Evolutionary conservation across 2,113 vertebrate species (phyloP).

Genomic region (Chamaetylas fuelleborni): DNA sequence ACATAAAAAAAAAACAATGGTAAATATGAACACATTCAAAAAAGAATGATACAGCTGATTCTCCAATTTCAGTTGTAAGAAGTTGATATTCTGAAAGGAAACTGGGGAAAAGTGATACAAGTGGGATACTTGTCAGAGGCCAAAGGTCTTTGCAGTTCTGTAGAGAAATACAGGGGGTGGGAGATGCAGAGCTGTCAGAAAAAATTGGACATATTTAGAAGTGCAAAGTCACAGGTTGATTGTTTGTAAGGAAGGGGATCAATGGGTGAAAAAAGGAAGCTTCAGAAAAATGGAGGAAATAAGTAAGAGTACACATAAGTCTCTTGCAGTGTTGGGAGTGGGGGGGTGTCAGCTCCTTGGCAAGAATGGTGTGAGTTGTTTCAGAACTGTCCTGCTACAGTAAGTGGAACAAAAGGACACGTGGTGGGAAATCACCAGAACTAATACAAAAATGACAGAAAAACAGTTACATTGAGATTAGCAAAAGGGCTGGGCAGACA

Average conservation of each 20-base stretch:
- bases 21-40: neutral
- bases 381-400: neutral
- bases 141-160: neutral
- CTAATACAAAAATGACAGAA: neutral
- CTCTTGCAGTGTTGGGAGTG: rapidly evolving
- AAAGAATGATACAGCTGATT: neutral
- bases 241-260: neutral
- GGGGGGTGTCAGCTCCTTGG: neutral
- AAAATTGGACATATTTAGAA: neutral
- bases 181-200: neutral
- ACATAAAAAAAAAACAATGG: neutral
- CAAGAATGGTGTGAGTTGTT: neutral
- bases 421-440: neutral
- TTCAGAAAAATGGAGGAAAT: neutral
- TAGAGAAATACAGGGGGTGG: neutral
- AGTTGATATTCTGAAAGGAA: neutral
- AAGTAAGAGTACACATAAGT: neutral
- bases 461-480: neutral
- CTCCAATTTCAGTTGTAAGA: neutral
- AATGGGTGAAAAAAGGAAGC: neutral
- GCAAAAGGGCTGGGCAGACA: neutral
- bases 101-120: neutral
- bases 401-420: neutral
- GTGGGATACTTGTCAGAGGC: neutral
- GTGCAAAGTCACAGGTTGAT: neutral